A percentile compares a stretch with the other conserved stretches of the same genome.
Evolutionary conservation across 2,113 vertebrate species (phyloP).

Genomic region (Emydura subglobosa): DNA sequence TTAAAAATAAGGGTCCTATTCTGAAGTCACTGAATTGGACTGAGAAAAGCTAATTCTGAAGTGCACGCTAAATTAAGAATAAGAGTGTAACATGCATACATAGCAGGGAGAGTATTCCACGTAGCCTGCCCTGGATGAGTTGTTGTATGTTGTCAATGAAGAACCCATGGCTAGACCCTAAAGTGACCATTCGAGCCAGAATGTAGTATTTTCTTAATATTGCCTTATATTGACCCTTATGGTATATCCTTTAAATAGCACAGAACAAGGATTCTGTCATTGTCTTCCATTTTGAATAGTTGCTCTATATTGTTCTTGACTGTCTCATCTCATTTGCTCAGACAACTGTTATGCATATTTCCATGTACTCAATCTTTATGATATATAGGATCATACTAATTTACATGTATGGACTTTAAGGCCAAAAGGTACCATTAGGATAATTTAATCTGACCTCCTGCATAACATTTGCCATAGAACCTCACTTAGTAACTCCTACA

Average conservation of each 20-base stretch:
- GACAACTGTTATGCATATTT: neutral
- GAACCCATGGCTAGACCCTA: neutral
- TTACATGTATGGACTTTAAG: neutral
- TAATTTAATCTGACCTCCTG: neutral
- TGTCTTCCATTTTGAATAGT: neutral
- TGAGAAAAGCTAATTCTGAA: neutral
- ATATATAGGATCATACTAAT: neutral
- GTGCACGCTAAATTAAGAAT: neutral
- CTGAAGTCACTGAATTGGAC: fast-evolving
- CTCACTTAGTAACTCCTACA: neutral
- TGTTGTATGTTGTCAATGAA: neutral
- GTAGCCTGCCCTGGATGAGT: neutral
- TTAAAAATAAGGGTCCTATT: neutral
- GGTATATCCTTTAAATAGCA: neutral
- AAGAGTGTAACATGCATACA: neutral
- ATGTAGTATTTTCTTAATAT: neutral
- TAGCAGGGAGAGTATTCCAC: neutral
- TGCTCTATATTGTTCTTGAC: neutral
- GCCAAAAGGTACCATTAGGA: neutral
- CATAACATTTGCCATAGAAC: neutral
- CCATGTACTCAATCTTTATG: neutral
- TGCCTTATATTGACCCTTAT: neutral
- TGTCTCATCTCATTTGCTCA: neutral
- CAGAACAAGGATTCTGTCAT: neutral
- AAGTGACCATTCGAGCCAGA: neutral